Evolutionary conservation across 2,113 vertebrate species (phyloP).

Genomic region (Paradisaea rubra): DNA sequence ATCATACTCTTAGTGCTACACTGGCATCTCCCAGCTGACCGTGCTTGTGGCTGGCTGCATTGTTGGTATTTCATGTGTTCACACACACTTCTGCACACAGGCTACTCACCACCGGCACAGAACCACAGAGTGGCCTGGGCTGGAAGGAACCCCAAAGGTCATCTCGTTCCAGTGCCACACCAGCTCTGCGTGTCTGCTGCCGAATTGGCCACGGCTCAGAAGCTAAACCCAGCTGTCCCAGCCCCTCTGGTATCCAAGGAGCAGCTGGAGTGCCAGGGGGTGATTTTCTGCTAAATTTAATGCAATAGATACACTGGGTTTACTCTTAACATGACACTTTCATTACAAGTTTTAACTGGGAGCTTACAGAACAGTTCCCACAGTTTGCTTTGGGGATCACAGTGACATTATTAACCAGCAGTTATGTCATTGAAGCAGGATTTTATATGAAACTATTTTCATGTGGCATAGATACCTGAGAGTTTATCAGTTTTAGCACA

Average conservation of each 20-base stretch:
- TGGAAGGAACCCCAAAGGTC: background rate
- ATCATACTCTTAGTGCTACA: too few species aligned
- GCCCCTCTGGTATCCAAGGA: background rate
- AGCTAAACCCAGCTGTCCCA: background rate
- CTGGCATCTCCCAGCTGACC: rapidly evolving
- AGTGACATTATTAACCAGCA: background rate
- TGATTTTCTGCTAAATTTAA: background rate
- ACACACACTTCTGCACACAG: background rate
- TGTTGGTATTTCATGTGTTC: background rate
- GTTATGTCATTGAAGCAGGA: background rate
- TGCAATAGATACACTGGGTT: background rate
- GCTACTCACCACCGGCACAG: background rate
- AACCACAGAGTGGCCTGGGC: background rate
- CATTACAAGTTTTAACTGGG: background rate
- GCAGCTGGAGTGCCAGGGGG: background rate
- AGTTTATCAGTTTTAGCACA: background rate
- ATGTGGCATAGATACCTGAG: background rate
- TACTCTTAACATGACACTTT: rapidly evolving
- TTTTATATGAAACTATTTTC: background rate
- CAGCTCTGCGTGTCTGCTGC: background rate
- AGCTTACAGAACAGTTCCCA: background rate
- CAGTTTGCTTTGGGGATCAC: background rate
- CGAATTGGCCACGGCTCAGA: rapidly evolving
- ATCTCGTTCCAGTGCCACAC: background rate
- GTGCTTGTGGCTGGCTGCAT: background rate